Base-by-base conservation (phyloP, 92 coral and sea anemone species). In the Diadumene lineata region DNA sequence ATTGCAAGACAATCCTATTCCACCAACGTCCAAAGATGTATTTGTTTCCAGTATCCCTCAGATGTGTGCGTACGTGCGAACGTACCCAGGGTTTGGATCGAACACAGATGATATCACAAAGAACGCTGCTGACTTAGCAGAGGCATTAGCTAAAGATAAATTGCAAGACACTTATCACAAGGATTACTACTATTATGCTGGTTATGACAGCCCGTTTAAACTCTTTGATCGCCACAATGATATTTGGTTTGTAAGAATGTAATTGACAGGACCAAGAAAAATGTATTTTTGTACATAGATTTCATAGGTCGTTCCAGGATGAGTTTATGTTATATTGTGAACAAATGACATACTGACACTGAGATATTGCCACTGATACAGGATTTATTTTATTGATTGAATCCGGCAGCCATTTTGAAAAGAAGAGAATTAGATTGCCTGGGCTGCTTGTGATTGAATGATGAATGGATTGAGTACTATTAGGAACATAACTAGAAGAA, bases 201-300 rank as follows among this genome's bases (percentile, higher is more conserved):
- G 91, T 27, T 92, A 92, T 68, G 96, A 92, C 43, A 79, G 87
- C 48, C 97, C 97, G 6, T 92, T 90, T 32, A 68, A 60, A 43
- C 28, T 75, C 31, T 13, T 72, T 31, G 26, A 92, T 64, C 84
- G 97, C 24, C 92, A 86, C 34, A 92, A 92, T 43, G 97, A 92
- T 68, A 76, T 92, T 73, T 92, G 97, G 97, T 86, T 79, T 43
- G 62, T 92, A 64, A 76, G 56, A 72, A 92, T 82, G 28, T 69
- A 75, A 38, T n/a, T n/a, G n/a, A n/a, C n/a, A n/a, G n/a, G n/a
- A n/a, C n/a, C n/a, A n/a, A n/a, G n/a, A n/a, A n/a, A n/a, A n/a
- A n/a, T n/a, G n/a, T n/a, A n/a, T n/a, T n/a, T n/a, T n/a, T n/a
- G n/a, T n/a, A n/a, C n/a, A n/a, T n/a, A n/a, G n/a, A n/a, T n/a